Base-by-base conservation (phyloP, 2,113 vertebrate species). In the Solea senegalensis region DNA sequence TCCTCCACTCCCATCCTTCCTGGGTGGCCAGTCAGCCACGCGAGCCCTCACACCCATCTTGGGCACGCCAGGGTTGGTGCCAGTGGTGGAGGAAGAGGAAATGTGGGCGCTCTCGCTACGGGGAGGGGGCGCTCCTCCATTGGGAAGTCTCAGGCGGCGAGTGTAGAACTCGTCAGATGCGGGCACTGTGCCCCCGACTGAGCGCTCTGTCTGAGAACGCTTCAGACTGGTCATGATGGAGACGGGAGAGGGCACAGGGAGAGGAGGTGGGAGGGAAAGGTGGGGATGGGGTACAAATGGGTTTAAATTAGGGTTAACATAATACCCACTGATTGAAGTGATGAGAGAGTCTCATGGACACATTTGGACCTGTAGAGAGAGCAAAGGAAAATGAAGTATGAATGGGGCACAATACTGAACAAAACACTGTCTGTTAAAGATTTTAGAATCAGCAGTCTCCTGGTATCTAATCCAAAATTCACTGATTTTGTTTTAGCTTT, bases 21-120 rank as follows among this genome's bases (percentile, higher is more conserved):
- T 94, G 0, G 98, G 98, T 5, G 98, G 98, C 98, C 97, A 99
- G 66, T 99, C 98, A 0, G 98, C 97, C 76, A 99, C 98, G 49
- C 98, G 94, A 75, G 98, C 98, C 79, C 98, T 94, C 15, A 99
- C 98, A 8, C 98, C 98, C 98, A 99, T 99, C 84, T 99, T 99
- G 43, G 98, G 98, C 70, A 99, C 97, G n/a, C 96, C 95, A 0
- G 98, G 97, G 26, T 95, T 98, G 43, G 95, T 95, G 74, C 95
- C 96, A 0, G 88, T 85, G 62, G 68, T 84, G 66, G 89, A 74
- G 39, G 90, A 90, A 11, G 91, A 91, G 69, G 98, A 90, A 1
- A 98, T 96, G 76, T 98, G 97, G 65, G 97, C 92, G 15, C 95
- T 97, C 90, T 98, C 98, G 51, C 94, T 98, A 60, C 98, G 96